Conservation (phyloP, 2,797 vertebrate genomes). For the Bovichtus variegatus region DNA sequence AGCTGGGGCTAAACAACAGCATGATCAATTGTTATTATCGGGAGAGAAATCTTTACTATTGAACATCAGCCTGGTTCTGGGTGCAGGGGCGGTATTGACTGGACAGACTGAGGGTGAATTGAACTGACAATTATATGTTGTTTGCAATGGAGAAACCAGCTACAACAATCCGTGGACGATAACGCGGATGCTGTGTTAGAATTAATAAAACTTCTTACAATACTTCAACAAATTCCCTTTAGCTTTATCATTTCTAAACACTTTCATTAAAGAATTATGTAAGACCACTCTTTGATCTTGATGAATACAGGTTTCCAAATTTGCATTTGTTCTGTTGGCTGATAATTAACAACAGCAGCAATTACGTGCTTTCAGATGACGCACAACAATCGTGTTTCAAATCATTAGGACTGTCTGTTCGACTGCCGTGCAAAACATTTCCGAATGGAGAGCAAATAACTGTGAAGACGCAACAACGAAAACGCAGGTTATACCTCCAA, state of each 20-base stretch:
- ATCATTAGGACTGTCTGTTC: constrained; percentile 7
- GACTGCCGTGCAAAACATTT: constrained; percentile 10
- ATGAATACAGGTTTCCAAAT: constrained; percentile 14
- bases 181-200: background rate
- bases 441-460: constrained; percentile 3
- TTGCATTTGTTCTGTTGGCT: constrained; percentile 8
- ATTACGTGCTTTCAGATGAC: constrained; percentile 28
- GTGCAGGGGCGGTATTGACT: constrained; percentile 40
- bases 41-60: constrained; percentile 68
- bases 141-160: constrained; percentile 37
- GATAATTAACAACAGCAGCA: constrained; percentile 37
- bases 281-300: constrained; percentile 18
- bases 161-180: background rate
- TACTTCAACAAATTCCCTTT: background rate
- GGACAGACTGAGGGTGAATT: constrained; percentile 16
- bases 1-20: constrained; percentile 20
- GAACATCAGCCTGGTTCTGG: constrained; percentile 47
- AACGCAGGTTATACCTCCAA: constrained; percentile 88
- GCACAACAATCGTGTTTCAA: background rate
- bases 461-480: background rate
- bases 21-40: constrained; percentile 43
- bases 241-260: background rate
- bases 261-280: constrained; percentile 7
- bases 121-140: constrained; percentile 31
- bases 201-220: background rate